Evolutionary conservation across 2,113 vertebrate species (phyloP), one percentile per base, ranked within the genome.

Genomic region (Stigmatopora argus): DNA sequence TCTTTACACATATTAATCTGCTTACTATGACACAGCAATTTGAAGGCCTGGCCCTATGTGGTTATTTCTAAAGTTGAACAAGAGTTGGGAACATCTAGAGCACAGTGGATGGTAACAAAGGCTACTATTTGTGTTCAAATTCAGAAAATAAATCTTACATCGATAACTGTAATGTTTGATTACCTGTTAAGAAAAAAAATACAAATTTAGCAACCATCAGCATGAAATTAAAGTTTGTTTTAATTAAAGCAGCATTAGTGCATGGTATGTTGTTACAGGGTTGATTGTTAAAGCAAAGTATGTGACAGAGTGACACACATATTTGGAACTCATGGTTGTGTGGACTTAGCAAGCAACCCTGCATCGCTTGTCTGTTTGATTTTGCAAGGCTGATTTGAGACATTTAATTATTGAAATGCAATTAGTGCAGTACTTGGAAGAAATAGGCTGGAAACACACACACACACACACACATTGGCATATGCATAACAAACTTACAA

Each of bases 341-440:
- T 56, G 41, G 41, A n/a, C 38, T 44, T 13, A 15, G 19, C 10
- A 14, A 44, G 58, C 61, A 57, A n/a, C 67, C 38, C 56, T 71
- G 55, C 62, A 48, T 75, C 62, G 64, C 59, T 64, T 63, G 47
- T 57, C 69, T 62, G 21, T 3, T 78, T 59, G 73, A 70, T 71
- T 79, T 60, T 15, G 52, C 70, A 64, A 67, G 68, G 70, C 70
- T 74, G 78, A 78, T 83, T 81, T 79, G 60, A 75, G 77, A 75
- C 76, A 81, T 86, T 86, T 81, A 87, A 87, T 87, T 81, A 84
- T 80, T 84, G 77, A 85, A 85, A 83, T 78, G 73, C 82, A 84
- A 88, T 87, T 81, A 87, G 79, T 78, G 78, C 65, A 81, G 62
- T 13, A 15, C 70, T 78, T 51, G 46, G 46, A 69, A 70, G 78